Conservation (phyloP, 92 coral and sea anemone genomes). For the Porites lobata region DNA sequence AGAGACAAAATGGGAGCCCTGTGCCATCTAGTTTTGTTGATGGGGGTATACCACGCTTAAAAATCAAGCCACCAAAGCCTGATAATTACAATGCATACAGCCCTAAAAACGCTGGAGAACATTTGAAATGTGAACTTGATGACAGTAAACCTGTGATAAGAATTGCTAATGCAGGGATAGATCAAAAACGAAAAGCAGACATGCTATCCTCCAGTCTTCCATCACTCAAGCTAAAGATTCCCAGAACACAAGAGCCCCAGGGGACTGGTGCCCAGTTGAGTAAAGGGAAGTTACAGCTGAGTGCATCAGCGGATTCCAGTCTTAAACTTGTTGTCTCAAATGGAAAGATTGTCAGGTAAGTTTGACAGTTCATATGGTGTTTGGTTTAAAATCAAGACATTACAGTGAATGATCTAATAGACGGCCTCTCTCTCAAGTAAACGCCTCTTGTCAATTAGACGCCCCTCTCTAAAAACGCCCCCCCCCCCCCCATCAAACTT, state of each 20-base stretch:
- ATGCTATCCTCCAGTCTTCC: constrained; percentile 78
- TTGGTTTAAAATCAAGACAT: too few relatives aligned
- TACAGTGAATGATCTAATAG: too few relatives aligned
- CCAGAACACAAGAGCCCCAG: constrained; percentile 64
- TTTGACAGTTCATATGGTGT: too few relatives aligned
- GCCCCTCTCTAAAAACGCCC: too few relatives aligned
- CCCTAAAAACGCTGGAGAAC: constrained; percentile 14
- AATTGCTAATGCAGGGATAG: constrained; percentile 61
- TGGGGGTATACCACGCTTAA: constrained; percentile 80
- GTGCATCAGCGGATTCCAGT: constrained; percentile 77
- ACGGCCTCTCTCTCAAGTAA: too few relatives aligned
- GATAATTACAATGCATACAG: constrained; percentile 35
- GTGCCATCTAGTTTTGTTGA: constrained; percentile 71
- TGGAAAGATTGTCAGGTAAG: constrained; percentile 95
- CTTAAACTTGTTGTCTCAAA: constrained; percentile 94
- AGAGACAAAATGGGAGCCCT: constrained; percentile 31
- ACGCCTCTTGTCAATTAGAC: too few relatives aligned
- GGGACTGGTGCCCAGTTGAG: constrained; percentile 17
- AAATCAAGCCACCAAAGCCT: constrained; percentile 84
- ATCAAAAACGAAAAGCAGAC: constrained; percentile 56
- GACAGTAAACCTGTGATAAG: constrained; percentile 79
- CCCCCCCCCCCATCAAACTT: too few relatives aligned
- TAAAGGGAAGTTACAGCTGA: constrained; percentile 49
- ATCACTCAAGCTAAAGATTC: constrained; percentile 82
- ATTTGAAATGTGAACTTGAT: constrained; percentile 71